A percentile compares a stretch with the other conserved stretches of the same genome.
phyloP scores from a whole-genome alignment of 2,888 invertebrate genomes.

The Mythimna vitellina region DNA sequence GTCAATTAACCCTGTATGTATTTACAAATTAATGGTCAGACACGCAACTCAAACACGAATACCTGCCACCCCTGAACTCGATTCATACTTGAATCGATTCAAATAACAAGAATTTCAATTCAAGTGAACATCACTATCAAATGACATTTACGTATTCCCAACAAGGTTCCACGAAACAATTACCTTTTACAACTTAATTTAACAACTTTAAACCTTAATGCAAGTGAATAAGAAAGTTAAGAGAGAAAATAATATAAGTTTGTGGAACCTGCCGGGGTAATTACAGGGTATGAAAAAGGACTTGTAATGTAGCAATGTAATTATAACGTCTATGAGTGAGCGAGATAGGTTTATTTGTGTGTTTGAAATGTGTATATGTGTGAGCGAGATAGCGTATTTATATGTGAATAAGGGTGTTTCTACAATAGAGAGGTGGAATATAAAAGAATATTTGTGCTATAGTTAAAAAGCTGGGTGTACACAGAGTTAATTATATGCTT shows the following conservation, averaged over 20 bases:
- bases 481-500: constrained; percentile 51
- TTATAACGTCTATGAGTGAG: constrained; percentile 71
- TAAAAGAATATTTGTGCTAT: constrained; percentile 59
- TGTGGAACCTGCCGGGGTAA: constrained; percentile 76
- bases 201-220: constrained; percentile 72
- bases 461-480: constrained; percentile 47
- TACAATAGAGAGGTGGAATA: constrained; percentile 62
- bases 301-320: constrained; percentile 80
- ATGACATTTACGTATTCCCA: constrained; percentile 82
- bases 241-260: constrained; percentile 69
- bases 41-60: constrained; percentile 50
- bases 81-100: constrained; percentile 35
- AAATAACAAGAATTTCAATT: constrained; percentile 48
- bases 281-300: constrained; percentile 83
- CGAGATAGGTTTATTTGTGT: constrained; percentile 54
- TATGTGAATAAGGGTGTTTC: constrained; percentile 65
- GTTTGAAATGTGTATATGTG: too few species aligned
- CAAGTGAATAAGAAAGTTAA: constrained; percentile 58
- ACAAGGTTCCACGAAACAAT: constrained; percentile 80
- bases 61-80: constrained; percentile 39
- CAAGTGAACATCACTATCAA: constrained; percentile 67
- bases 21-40: constrained; percentile 44
- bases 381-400: constrained; percentile 62
- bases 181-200: constrained; percentile 67
- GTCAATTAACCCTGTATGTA: constrained; percentile 50